Percentiles rank a stretch among this genome's conserved stretches.
Evolutionary conservation across 92 coral and sea anemone species (phyloP).

Genomic region (Bergia sp.): DNA sequence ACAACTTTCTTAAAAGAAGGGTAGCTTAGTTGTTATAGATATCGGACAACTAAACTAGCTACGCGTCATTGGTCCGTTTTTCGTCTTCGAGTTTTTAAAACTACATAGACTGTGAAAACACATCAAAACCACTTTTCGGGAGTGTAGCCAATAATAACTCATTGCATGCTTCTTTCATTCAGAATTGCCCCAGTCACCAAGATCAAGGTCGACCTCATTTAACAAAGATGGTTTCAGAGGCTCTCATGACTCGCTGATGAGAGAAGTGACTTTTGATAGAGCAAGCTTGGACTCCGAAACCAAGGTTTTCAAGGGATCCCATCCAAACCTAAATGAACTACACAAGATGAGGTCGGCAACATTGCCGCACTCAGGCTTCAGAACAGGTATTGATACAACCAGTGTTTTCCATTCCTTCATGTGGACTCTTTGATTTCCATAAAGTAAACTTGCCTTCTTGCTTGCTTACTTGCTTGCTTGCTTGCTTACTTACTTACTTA

Average conservation of each 20-base stretch:
- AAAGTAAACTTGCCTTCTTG: no score
- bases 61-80: no score
- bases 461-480: neutral
- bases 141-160: neutral
- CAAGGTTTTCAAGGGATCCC: conserved; percentile 55
- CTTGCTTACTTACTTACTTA: neutral
- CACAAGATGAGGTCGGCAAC: conserved; percentile 75
- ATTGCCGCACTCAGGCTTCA: conserved; percentile 72
- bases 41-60: no score
- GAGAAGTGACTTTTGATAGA: neutral
- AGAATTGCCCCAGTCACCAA: conserved; percentile 68
- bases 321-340: conserved; percentile 74
- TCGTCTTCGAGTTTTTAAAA: no score
- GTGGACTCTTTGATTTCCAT: neutral
- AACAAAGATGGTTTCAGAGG: conserved; percentile 41
- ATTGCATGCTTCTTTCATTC: neutral
- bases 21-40: no score
- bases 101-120: no score
- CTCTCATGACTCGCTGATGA: conserved; percentile 59
- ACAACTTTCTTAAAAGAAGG: no score
- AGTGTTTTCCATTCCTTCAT: neutral
- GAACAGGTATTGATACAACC: conserved; percentile 63
- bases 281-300: neutral
- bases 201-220: conserved; percentile 53
- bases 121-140: neutral